Evolutionary conservation across 2,797 vertebrate species (phyloP), one percentile per base, ranked within the genome.

Genomic region (Apogon talboti): DNA sequence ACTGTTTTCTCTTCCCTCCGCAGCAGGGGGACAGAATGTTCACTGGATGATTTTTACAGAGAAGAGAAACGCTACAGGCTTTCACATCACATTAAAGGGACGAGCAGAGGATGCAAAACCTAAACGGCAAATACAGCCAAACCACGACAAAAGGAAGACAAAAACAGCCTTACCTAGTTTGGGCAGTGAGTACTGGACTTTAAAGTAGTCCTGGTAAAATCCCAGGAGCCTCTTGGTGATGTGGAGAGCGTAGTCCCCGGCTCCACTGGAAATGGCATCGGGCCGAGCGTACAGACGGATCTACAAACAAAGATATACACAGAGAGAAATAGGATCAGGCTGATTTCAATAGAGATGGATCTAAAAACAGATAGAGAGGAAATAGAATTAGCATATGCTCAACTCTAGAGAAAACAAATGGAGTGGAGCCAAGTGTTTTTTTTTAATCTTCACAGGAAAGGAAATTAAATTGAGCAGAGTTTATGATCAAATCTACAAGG

Each of bases 151-250:
- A 2, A 33, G 50, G 10, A 13, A 10, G 11, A 35, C n/a, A 21
- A 15, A 12, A 14, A 42, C 79, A 90, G 91, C 15, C 87, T 95
- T 84, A 92, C 91, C 91, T 8, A 97, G 89, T 91, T 97, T 97
- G 78, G 96, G 96, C 88, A 97, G 92, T 4, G 96, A 97, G 90
- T 97, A 97, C 83, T 95, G 94, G 62, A 97, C 95, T 89, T 95
- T 94, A 85, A 97, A 97, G 91, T 96, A 97, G 88, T 97, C 95
- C 90, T 97, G 95, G 92, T 97, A 97, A 87, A 97, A 97, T 62
- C 95, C 95, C 91, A 97, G 94, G 12, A 97, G 92, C 87, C 95
- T 95, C 86, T 94, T 95, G 84, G 96, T 95, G 91, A 97, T 97
- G 81, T 96, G 95, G 41, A 97, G 94, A 37, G 96, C 95, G 79